These are phyloP conservation scores for Hylaeus volcanicus DNA, from an alignment of 1,140 invertebrate genomes.

Conservation along the genomic window DNA sequence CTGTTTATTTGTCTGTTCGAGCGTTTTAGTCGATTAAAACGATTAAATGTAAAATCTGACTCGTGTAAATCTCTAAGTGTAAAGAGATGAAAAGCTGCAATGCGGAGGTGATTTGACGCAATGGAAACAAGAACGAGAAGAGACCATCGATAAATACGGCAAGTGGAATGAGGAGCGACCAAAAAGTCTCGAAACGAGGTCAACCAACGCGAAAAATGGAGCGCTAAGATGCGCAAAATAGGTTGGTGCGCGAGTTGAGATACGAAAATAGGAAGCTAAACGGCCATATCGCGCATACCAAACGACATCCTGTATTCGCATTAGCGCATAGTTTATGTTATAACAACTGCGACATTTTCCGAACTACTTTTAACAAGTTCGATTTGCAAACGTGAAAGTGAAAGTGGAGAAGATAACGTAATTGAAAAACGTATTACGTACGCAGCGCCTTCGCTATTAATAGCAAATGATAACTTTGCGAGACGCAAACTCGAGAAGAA, in stretches of 20 bases:
- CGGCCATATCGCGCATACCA: not conserved
- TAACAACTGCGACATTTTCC: not conserved
- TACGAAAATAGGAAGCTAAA: constrained; percentile 27
- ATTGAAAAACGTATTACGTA: not conserved
- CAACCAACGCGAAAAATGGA: constrained; percentile 21
- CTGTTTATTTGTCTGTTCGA: too few species aligned
- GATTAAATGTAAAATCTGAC: not conserved
- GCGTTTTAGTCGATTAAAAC: too few species aligned
- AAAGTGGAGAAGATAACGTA: not conserved
- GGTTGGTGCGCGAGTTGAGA: not conserved
- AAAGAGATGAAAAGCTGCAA: constrained; percentile 13
- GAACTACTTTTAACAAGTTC: not conserved
- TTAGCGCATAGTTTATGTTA: not conserved
- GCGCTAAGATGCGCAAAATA: constrained; percentile 21
- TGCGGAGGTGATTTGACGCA: constrained; percentile 22
- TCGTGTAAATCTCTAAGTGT: not conserved
- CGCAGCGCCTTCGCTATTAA: not conserved
- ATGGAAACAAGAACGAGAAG: constrained; percentile 2
- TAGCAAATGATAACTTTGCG: not conserved
- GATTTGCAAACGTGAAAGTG: not conserved
- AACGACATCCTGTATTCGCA: not conserved
- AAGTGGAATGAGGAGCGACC: not conserved
- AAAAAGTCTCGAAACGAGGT: constrained; percentile 11
- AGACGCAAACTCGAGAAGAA: not conserved
- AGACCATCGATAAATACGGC: constrained; percentile 7